These are phyloP conservation scores for Habroteleia sp. DNA, from an alignment of 2,888 invertebrate genomes.

Conservation along the genomic window DNA sequence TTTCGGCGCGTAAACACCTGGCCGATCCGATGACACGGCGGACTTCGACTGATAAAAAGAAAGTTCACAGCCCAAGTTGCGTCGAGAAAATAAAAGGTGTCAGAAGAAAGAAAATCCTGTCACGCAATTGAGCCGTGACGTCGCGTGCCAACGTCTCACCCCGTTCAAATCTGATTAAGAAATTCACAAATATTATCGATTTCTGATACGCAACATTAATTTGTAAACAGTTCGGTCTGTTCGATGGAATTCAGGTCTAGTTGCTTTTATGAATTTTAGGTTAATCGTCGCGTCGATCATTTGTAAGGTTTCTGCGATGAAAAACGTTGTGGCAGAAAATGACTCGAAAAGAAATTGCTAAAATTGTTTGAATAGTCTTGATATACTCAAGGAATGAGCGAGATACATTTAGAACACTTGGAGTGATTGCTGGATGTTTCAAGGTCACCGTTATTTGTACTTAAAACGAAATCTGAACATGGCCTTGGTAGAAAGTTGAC, in stretches of 20 bases:
- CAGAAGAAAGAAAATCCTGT: constrained; percentile 52
- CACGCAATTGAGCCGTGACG: constrained; percentile 42
- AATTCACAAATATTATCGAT: constrained; percentile 28
- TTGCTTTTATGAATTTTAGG: not conserved
- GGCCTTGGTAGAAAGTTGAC: too few species aligned
- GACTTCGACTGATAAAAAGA: constrained; percentile 52
- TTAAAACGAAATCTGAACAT: too few species aligned
- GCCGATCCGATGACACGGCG: constrained; percentile 35
- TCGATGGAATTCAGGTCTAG: not conserved
- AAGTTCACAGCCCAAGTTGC: constrained; percentile 42
- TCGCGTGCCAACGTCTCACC: constrained; percentile 22
- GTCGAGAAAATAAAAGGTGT: constrained; percentile 47
- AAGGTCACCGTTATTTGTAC: too few species aligned
- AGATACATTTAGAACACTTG: too few species aligned
- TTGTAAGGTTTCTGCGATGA: too few species aligned
- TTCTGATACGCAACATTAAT: constrained; percentile 22
- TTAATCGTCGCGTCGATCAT: too few species aligned
- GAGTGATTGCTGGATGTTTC: too few species aligned
- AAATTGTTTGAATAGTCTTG: too few species aligned
- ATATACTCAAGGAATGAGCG: too few species aligned
- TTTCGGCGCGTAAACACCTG: constrained; percentile 7
- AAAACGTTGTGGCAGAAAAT: too few species aligned
- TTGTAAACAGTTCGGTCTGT: not conserved
- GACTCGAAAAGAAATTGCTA: too few species aligned
- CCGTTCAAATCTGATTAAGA: constrained; percentile 25